Base-by-base conservation (phyloP, 2,888 invertebrate species). In the Petrolisthes manimaculis region DNA sequence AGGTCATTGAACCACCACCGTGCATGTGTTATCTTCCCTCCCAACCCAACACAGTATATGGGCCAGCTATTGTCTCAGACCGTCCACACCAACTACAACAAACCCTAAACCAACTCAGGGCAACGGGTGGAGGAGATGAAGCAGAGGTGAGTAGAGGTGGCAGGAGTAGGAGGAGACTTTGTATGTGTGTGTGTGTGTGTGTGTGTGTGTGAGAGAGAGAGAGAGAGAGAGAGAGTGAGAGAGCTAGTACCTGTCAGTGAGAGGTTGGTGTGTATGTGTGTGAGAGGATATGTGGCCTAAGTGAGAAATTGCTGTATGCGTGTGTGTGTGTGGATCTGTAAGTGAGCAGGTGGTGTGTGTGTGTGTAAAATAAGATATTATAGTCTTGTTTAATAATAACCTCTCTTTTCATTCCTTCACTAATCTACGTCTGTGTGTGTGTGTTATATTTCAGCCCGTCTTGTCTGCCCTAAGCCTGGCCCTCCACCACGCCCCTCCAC, bases 381-480 rank as follows among this genome's bases (percentile, higher is more conserved):
- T 37, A 37, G 37, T 37, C 37, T 37, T 37, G 37, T 37, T 37
- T 37, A 2, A 37, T 37, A 37, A 37, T 37, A 37, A 37, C 2
- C 37, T 37, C 37, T 37, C 37, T 37, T 37, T 37, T 1, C 37
- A 1, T 37, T 37, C 37, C 37, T 37, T 37, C 37, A 37, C 37
- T 37, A 37, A 37, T 37, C 37, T 37, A 2, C 37, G 37, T 37
- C 37, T 37, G 37, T 37, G 37, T 37, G 37, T 37, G 37, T 37
- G 37, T 37, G 37, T 37, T 37, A 2, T n/a, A 53, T 56, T 84
- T 5, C 75, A 88, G 84, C 80, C 80, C 12, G 81, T 84, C 67
- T 84, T 88, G 88, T 84, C 88, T 14, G 88, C 84, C 0, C 84
- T 88, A 18, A 53, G 61, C 1, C 67, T 88, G 74, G 88, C 84